These are phyloP conservation scores for Hippocampus guttulatus DNA, from an alignment of 2,113 vertebrate species.

Conservation along the genomic window DNA sequence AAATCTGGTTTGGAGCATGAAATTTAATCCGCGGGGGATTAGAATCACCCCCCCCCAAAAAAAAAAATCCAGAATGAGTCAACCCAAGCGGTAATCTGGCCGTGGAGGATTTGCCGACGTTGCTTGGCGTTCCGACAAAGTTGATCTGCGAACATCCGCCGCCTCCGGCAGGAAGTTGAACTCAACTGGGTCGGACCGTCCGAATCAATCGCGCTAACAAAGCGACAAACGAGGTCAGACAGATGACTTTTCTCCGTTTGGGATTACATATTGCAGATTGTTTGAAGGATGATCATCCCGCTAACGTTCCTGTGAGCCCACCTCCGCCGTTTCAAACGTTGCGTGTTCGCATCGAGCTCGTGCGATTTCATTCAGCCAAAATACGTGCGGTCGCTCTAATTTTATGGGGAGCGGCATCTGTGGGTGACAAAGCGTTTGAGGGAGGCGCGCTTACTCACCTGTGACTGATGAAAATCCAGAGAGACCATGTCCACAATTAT, in stretches of 20 bases:
- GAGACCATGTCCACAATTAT: too few species aligned
- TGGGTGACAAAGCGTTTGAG: too few species aligned
- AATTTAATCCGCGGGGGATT: neutral
- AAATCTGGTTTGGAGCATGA: neutral
- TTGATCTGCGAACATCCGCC: slow-evolving; percentile 52
- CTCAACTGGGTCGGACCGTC: neutral
- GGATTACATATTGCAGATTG: too few species aligned
- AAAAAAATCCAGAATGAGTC: neutral
- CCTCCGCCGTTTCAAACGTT: too few species aligned
- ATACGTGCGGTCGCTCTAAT: too few species aligned
- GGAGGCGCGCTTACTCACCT: too few species aligned
- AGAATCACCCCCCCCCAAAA: neutral
- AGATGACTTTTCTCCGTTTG: neutral
- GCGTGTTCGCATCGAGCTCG: too few species aligned
- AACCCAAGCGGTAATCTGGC: neutral
- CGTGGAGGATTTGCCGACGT: neutral
- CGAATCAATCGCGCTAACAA: slow-evolving; percentile 62
- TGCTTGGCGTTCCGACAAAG: slow-evolving; percentile 14
- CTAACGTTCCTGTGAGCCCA: too few species aligned
- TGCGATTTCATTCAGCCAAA: too few species aligned
- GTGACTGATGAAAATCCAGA: too few species aligned
- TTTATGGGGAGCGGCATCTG: too few species aligned
- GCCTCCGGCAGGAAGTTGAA: slow-evolving; percentile 43
- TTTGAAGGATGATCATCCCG: too few species aligned
- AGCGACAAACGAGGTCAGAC: slow-evolving; percentile 67